Base-by-base conservation (phyloP, 37 sponge, comb jelly and placozoan genomes). In the Oopsacas minuta region DNA sequence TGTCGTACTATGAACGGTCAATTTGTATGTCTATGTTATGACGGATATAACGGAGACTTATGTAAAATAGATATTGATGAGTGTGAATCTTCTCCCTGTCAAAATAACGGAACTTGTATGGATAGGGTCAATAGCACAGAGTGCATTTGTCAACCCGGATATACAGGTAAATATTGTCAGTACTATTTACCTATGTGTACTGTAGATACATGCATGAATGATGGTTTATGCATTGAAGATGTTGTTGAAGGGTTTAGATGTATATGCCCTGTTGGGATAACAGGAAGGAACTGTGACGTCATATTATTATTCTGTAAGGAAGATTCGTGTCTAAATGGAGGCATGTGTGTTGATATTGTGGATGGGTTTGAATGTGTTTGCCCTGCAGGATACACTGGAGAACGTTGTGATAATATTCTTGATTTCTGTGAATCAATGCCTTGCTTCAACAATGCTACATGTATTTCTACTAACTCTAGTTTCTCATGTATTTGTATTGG, bases 71-170 rank as follows among this genome's bases (percentile, higher is more conserved):
- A 89, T 23, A 30, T 83, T 28, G 83, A 89, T 83, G 86, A 89
- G 32, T 89, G 89, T 83, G 42, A 8, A 8, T 22, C 39, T 28
- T 36, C 36, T 49, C 75, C 75, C 32, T 89, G 89, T 53, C 39
- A 39, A 37, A 89, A 89, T 52, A 86, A 83, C 39, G 89, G 83
- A 35, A 88, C 86, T n/a, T 89, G 89, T 37, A 12, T 81, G 35
- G 86, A 89, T 89, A 86, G 36, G 38, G 52, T 83, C 7, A 86
- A 86, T 38, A 36, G 39, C 0, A 86, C 82, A 34, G 36, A 52
- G 0, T 89, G 89, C 52, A 3, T 36, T 0, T 89, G 89, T 36
- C 35, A 23, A 12, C 83, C 86, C 25, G 52, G 82, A 7, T 85
- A 86, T 61, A 84, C 20, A 53, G 90, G 87, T 34, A 35, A 8